phyloP scores from a whole-genome alignment of 1,140 invertebrate species.

The Marisa cornuarietis region DNA sequence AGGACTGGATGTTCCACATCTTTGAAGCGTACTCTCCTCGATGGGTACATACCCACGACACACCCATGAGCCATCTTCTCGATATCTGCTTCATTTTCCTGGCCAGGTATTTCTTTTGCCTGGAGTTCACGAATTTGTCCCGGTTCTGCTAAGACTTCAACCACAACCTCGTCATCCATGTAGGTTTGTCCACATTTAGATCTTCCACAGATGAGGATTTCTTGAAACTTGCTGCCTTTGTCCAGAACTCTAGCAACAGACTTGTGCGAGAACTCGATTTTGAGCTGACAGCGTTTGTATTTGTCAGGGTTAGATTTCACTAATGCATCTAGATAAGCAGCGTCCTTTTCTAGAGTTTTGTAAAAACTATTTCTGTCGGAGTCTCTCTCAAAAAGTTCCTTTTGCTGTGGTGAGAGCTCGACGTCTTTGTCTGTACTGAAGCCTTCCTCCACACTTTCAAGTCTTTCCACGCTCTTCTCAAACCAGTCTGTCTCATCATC shows the following conservation, averaged over 20 bases:
- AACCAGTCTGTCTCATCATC: constrained; percentile 10
- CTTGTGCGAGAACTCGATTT: constrained; percentile 40
- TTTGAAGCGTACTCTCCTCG: constrained; percentile 33
- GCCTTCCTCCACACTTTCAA: constrained; percentile 6
- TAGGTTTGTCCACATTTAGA: constrained; percentile 52
- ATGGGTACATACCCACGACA: constrained; percentile 43
- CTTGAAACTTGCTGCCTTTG: constrained; percentile 9
- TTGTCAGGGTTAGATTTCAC: constrained; percentile 23
- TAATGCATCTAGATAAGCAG: neutral
- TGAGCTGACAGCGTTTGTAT: constrained; percentile 41
- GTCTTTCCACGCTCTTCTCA: constrained; percentile 15
- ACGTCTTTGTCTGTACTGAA: constrained; percentile 4
- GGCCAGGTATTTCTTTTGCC: neutral
- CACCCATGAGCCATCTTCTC: constrained; percentile 36
- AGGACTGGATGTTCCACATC: constrained; percentile 45
- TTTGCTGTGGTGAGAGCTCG: neutral
- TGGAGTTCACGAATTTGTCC: neutral
- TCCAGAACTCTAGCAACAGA: constrained; percentile 32
- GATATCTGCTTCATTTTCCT: neutral
- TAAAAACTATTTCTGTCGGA: neutral
- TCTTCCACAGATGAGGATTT: constrained; percentile 49
- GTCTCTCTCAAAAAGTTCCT: neutral
- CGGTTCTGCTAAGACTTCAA: constrained; percentile 41
- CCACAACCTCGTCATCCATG: constrained; percentile 54
- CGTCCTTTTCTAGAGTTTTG: neutral